phyloP scores from a whole-genome alignment of 2,113 vertebrate genomes.

The Pyrgilauda ruficollis region DNA sequence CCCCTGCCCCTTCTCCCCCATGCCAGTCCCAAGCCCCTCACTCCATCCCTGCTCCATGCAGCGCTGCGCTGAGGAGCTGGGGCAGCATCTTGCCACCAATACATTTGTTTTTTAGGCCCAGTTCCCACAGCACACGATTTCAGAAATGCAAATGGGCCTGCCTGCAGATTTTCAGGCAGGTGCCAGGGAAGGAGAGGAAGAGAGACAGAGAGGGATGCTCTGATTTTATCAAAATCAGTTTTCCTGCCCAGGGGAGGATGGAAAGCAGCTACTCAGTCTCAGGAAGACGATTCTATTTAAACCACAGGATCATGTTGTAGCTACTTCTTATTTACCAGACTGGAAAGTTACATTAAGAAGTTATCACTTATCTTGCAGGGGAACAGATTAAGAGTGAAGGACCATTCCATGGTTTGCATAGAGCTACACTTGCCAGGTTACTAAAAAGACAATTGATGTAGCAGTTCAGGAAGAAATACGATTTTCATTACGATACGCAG shows the following conservation, averaged over 20 bases:
- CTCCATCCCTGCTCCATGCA: neutral
- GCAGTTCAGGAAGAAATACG: slow-evolving; percentile 61
- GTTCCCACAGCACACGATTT: neutral
- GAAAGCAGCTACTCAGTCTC: slow-evolving; percentile 37
- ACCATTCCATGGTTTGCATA: slow-evolving; percentile 60
- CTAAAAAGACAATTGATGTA: slow-evolving; percentile 68
- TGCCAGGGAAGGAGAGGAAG: neutral
- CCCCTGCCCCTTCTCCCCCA: rapidly evolving
- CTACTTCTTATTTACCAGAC: slow-evolving; percentile 65
- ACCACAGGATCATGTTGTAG: slow-evolving; percentile 50
- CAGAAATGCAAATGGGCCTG: slow-evolving; percentile 9
- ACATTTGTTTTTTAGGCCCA: neutral
- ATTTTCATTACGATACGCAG: slow-evolving; percentile 61
- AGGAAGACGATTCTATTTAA: slow-evolving; percentile 54
- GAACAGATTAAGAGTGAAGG: slow-evolving; percentile 65
- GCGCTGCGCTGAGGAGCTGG: neutral
- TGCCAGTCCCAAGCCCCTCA: neutral
- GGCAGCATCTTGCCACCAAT: neutral
- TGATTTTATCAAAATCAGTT: slow-evolving; percentile 48
- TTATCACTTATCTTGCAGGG: slow-evolving; percentile 66
- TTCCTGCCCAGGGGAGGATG: slow-evolving; percentile 48
- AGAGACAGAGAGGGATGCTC: neutral
- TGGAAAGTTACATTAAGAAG: slow-evolving; percentile 70
- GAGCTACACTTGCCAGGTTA: slow-evolving; percentile 56
- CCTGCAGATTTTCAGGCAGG: slow-evolving; percentile 5